Conservation (phyloP, 2,113 vertebrate species). For the Gnathonemus longibarbis region DNA sequence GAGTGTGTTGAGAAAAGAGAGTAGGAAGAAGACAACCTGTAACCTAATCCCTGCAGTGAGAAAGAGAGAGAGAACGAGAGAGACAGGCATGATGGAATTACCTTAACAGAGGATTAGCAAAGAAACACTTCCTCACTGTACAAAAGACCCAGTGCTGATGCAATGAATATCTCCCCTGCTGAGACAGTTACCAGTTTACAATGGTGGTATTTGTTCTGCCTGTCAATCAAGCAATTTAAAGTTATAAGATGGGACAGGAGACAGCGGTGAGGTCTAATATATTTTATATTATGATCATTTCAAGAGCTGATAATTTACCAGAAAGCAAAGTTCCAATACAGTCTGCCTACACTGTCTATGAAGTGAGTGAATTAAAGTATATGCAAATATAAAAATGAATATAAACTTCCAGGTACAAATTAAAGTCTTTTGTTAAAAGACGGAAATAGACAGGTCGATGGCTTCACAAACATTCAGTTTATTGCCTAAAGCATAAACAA, state of each 20-base stretch:
- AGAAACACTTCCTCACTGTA: slow-evolving; percentile 15
- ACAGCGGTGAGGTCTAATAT: not conserved
- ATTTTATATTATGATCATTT: not conserved
- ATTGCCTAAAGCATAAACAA: not conserved
- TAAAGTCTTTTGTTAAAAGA: not conserved
- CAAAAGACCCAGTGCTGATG: slow-evolving; percentile 1
- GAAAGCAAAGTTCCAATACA: not conserved
- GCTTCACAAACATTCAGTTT: not conserved
- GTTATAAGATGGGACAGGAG: not conserved
- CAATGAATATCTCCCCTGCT: slow-evolving; percentile 1
- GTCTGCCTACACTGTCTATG: not conserved
- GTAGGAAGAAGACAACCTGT: not conserved
- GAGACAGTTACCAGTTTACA: slow-evolving; percentile 9
- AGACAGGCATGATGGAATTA: slow-evolving; percentile 8
- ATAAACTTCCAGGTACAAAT: not conserved
- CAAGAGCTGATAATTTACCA: not conserved
- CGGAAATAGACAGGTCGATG: not conserved
- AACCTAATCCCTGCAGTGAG: slow-evolving; percentile 13
- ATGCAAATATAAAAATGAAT: not conserved
- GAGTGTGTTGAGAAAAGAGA: not conserved
- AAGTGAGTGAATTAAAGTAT: not conserved
- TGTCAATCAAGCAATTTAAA: slow-evolving; percentile 11
- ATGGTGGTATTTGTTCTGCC: slow-evolving; percentile 14
- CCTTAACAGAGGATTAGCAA: not conserved
- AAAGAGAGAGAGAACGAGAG: not conserved